These are phyloP conservation scores for Dryobota labecula DNA, from an alignment of 2,888 invertebrate genomes.

Conservation along the genomic window DNA sequence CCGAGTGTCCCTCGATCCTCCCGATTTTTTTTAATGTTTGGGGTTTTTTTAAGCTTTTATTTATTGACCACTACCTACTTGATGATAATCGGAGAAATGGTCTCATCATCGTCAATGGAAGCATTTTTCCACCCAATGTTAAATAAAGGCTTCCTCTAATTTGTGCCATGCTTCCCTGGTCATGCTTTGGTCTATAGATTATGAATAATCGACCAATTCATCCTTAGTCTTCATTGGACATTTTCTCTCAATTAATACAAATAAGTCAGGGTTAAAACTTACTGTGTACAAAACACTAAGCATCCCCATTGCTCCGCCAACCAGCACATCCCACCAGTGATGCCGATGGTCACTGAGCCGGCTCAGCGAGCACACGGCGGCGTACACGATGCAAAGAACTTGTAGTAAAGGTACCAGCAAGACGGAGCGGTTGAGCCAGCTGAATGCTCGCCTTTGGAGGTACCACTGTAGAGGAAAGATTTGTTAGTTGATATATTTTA, in stretches of 20 bases:
- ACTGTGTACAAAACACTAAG: slow-evolving; percentile 91
- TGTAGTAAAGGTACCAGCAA: slow-evolving; percentile 92
- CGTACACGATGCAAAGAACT: slow-evolving; percentile 91
- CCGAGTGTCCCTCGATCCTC: too few relatives aligned
- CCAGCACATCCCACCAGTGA: slow-evolving; percentile 95
- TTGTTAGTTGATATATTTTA: neutral
- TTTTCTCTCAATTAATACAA: slow-evolving; percentile 2
- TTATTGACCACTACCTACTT: too few relatives aligned
- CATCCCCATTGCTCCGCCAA: slow-evolving; percentile 91
- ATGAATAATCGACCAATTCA: too few relatives aligned
- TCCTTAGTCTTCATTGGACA: too few relatives aligned
- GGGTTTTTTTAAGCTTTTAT: too few relatives aligned
- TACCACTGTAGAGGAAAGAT: slow-evolving; percentile 89
- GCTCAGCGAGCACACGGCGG: slow-evolving; percentile 92
- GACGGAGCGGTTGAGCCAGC: slow-evolving; percentile 86
- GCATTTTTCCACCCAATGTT: too few relatives aligned
- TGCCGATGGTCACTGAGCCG: slow-evolving; percentile 94
- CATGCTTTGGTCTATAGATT: too few relatives aligned
- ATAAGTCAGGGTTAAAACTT: slow-evolving; percentile 60
- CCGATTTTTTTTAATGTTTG: too few relatives aligned
- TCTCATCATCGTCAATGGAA: too few relatives aligned
- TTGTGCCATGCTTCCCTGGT: too few relatives aligned
- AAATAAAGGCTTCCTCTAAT: too few relatives aligned
- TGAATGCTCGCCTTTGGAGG: slow-evolving; percentile 90
- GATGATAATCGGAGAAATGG: too few relatives aligned